A percentile compares a stretch with the other conserved stretches of the same genome.
Evolutionary conservation across 2,888 invertebrate species (phyloP).

Genomic region (Yponomeuta malinellus): DNA sequence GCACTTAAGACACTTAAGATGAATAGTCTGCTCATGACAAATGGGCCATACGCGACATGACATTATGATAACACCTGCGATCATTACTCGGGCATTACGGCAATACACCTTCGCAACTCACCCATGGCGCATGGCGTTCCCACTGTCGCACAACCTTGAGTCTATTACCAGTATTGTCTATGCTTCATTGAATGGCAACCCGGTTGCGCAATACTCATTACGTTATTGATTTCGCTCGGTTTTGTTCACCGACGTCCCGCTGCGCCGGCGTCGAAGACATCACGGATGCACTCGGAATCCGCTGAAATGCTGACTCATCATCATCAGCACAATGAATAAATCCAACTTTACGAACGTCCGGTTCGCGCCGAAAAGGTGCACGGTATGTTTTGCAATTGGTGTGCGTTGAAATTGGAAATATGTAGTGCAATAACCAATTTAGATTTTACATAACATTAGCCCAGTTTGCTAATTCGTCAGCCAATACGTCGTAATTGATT

Average conservation of each 20-base stretch:
- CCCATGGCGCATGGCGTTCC: constrained; percentile 37
- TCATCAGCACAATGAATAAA: background rate
- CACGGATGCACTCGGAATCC: background rate
- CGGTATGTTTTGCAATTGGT: background rate
- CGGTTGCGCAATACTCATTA: constrained; percentile 70
- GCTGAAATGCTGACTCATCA: constrained; percentile 3
- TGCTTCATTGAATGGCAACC: constrained; percentile 36
- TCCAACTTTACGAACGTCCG: background rate
- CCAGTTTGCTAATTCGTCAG: background rate
- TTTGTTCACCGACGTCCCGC: constrained; percentile 57
- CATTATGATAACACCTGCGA: constrained; percentile 43
- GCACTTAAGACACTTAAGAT: background rate
- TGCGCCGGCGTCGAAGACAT: constrained; percentile 31
- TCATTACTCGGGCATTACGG: constrained; percentile 37
- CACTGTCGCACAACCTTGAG: constrained; percentile 52
- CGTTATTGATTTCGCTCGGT: constrained; percentile 67
- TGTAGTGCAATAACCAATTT: background rate
- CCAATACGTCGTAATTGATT: background rate
- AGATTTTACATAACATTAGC: background rate
- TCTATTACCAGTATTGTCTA: constrained; percentile 34
- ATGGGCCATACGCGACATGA: constrained; percentile 27
- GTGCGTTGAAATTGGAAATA: background rate
- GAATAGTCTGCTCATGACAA: constrained; percentile 22
- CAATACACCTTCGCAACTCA: constrained; percentile 41
- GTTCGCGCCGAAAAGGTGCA: background rate